Evolutionary conservation across 2,797 vertebrate species (phyloP).

Genomic region (Galaxias olidus): DNA sequence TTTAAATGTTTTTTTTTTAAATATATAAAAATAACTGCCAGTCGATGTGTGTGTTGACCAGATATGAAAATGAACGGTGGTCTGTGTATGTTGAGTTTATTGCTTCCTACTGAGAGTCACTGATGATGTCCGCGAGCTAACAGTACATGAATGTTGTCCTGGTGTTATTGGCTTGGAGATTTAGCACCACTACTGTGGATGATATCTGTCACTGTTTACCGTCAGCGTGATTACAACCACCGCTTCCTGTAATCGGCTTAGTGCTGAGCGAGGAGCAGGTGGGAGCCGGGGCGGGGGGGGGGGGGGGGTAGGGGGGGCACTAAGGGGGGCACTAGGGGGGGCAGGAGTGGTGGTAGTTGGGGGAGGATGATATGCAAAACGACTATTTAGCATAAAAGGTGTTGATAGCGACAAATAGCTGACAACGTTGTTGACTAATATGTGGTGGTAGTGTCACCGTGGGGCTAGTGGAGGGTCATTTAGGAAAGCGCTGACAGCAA

Average conservation of each 20-base stretch:
- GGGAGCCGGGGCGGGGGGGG: background rate
- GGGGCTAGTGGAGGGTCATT: too few species aligned
- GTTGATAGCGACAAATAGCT: too few species aligned
- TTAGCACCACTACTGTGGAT: conserved; percentile 42
- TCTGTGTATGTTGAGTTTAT: too few species aligned
- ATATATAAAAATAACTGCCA: too few species aligned
- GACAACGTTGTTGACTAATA: too few species aligned
- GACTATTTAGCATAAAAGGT: too few species aligned
- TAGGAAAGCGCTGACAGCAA: too few species aligned
- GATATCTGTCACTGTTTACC: conserved; percentile 63
- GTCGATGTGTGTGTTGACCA: too few species aligned
- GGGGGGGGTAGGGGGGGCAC: background rate
- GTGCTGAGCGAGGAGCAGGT: conserved; percentile 41
- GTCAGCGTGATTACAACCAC: conserved; percentile 67
- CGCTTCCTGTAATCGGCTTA: conserved; percentile 73
- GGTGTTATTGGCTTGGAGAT: conserved; percentile 70
- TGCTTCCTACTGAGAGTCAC: conserved; percentile 15
- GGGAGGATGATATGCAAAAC: background rate
- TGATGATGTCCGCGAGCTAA: conserved; percentile 53
- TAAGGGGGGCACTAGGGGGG: background rate
- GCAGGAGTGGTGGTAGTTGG: background rate
- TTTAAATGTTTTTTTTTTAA: too few species aligned
- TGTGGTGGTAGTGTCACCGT: too few species aligned
- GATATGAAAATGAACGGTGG: too few species aligned
- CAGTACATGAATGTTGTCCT: conserved; percentile 66